Conservation (phyloP, 2,113 vertebrate species). For the Pandion haliaetus region DNA sequence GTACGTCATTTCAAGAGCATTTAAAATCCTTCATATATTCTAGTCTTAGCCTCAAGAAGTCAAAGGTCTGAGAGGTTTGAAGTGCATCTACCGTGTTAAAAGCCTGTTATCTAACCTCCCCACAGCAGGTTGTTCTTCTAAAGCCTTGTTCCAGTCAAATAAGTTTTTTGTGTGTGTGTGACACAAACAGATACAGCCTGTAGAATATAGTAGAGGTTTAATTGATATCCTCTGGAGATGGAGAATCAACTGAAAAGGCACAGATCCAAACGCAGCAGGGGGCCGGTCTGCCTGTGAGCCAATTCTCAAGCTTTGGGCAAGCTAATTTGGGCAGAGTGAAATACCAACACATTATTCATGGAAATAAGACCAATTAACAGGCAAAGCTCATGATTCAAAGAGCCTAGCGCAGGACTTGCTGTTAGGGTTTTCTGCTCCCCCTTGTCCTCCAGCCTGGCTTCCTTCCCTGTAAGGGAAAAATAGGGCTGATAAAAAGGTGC, state of each 20-base stretch:
- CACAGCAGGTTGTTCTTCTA: conserved; percentile 54
- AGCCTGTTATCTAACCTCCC: conserved; percentile 52
- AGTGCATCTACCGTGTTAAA: conserved; percentile 64
- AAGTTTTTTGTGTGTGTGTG: conserved; percentile 46
- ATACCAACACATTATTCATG: conserved; percentile 34
- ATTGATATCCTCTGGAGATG: conserved; percentile 64
- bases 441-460: background rate
- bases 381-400: background rate
- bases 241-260: conserved; percentile 58
- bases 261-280: conserved; percentile 40
- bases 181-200: conserved; percentile 43
- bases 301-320: conserved; percentile 49
- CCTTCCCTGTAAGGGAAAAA: background rate
- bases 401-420: background rate
- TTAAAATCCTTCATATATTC: conserved; percentile 52
- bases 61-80: conserved; percentile 62
- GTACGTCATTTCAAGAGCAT: conserved; percentile 46
- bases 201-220: conserved; percentile 50
- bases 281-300: background rate
- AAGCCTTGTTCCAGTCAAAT: conserved; percentile 58
- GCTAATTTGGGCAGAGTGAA: conserved; percentile 39
- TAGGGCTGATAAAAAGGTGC: background rate
- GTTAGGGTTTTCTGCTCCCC: background rate
- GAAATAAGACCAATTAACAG: conserved; percentile 53
- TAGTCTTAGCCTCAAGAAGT: conserved; percentile 48